These are phyloP conservation scores for Octomys mimax DNA, from an alignment of 2,797 vertebrate genomes.

Conservation along the genomic window DNA sequence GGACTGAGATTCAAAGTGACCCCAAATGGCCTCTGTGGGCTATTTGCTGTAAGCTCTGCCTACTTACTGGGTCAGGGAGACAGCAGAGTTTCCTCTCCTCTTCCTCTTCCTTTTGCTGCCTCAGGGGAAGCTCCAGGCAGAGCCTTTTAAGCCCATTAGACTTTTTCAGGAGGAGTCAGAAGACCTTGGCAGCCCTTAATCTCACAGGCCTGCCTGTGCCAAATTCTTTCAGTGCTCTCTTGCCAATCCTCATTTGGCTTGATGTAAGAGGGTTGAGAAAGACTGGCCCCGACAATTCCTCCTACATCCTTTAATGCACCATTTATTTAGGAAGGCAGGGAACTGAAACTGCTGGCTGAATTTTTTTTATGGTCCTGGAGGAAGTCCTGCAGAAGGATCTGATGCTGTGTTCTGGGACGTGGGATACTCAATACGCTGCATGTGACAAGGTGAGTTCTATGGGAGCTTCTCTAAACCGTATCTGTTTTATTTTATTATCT, in stretches of 20 bases:
- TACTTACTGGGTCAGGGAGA: background rate
- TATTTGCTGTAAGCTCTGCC: background rate
- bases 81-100: background rate
- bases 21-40: background rate
- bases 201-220: background rate
- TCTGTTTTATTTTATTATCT: background rate
- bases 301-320: background rate
- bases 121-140: background rate
- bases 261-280: background rate
- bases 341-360: background rate
- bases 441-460: background rate
- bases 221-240: background rate
- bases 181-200: background rate
- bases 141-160: background rate
- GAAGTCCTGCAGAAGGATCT: background rate
- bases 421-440: background rate
- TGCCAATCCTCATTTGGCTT: background rate
- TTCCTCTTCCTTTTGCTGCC: background rate
- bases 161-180: background rate
- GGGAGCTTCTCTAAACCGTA: background rate
- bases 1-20: background rate
- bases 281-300: rapidly evolving
- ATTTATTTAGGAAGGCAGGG: background rate
- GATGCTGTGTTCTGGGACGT: background rate
- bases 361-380: background rate